Base-by-base conservation (phyloP, 2,113 vertebrate species). In the Haplotaxodon microlepis region DNA sequence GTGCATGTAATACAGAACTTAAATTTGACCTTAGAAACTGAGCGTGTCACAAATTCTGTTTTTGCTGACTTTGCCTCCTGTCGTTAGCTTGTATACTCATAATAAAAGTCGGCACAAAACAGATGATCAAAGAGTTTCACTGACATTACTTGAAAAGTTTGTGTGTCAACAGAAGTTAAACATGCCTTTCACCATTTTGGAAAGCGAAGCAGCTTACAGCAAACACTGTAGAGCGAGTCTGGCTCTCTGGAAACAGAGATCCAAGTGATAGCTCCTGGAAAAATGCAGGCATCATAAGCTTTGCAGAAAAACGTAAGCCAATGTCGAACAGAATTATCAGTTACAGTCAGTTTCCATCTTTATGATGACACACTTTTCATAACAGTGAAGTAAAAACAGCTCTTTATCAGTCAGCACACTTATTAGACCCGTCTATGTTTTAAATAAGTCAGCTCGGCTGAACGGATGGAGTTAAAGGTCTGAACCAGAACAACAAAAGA, bases 381-480 rank as follows among this genome's bases (percentile, higher is more conserved):
- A 66, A 66, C 17, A 66, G 61, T 66, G 31, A 66, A 66, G 61
- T 38, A 66, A 66, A 66, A 38, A n/a, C 9, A 16, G 9, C 59
- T 36, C 9, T 63, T 63, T 63, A 66, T 66, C 61, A 66, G 61
- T 69, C 63, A 69, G 19, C 34, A 38, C n/a, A 9, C 63, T 24
- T 40, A 71, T 40, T 24, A 71, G 63, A 24, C 63, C 10, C 1
- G 2, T 40, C 63, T 40, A 21, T 42, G 63, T 71, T 71, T 71
- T 38, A 21, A 40, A 69, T 69, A 38, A 69, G 34, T 69, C 63
- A 40, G 11, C 63, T 69, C 7, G 1, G 17, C 0, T 66, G 61
- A 66, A 36, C 0, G 0, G 6, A 66, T 66, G 17, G 4, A 69
- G 6, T 13, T 36, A 38, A 66, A 66, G 61, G 34, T 38, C 3